These are phyloP conservation scores for Siderastrea radians DNA, from an alignment of 92 coral and sea anemone species.

Conservation along the genomic window DNA sequence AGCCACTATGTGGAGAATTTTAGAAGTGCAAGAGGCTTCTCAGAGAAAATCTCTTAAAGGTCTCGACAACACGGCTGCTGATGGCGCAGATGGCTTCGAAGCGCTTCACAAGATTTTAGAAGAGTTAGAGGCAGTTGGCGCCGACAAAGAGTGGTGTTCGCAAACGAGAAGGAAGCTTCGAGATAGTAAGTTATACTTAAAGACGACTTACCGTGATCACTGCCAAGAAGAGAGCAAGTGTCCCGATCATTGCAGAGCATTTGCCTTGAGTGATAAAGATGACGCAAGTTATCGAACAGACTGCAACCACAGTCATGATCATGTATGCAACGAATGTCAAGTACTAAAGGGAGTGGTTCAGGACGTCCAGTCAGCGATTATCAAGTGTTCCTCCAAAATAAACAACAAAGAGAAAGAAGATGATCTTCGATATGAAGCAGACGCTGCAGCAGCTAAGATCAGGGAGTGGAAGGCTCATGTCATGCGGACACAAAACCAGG, in stretches of 20 bases:
- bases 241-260: too few species aligned
- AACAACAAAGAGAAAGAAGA: conserved; percentile 12
- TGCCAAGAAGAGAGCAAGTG: too few species aligned
- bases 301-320: conserved; percentile 5
- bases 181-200: conserved; percentile 26
- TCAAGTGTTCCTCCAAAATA: neutral
- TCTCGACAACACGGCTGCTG: conserved; percentile 15
- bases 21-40: conserved; percentile 43
- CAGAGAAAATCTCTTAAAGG: conserved; percentile 18
- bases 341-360: neutral
- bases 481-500: conserved; percentile 64
- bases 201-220: conserved; percentile 50
- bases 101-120: conserved; percentile 35
- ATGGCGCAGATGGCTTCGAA: conserved; percentile 55
- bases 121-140: conserved; percentile 30
- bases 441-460: conserved; percentile 42
- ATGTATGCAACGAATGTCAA: neutral
- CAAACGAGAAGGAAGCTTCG: too few species aligned
- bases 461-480: conserved; percentile 68
- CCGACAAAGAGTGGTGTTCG: too few species aligned
- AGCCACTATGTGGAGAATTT: conserved; percentile 54
- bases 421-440: conserved; percentile 50
- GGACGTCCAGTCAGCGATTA: neutral
- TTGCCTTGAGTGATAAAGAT: conserved; percentile 41
- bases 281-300: neutral